Base-by-base conservation (phyloP, 2,888 invertebrate species). In the Dynastes hyllus region DNA sequence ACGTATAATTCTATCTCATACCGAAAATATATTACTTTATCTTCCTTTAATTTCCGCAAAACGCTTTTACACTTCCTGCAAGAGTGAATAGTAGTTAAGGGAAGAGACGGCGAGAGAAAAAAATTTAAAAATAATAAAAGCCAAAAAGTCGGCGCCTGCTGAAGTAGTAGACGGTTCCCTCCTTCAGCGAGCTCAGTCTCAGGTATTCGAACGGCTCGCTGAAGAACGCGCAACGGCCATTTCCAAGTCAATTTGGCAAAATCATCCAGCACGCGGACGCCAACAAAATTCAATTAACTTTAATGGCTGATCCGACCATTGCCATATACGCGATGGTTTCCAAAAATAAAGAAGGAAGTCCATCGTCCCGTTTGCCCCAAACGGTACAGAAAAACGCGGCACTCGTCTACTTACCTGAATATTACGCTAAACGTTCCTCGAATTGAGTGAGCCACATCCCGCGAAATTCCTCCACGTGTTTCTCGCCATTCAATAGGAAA, bases 201-300 rank as follows among this genome's bases (percentile, higher is more conserved):
- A 71, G 71, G 71, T 71, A 71, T 55, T 55, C 55, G 55, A 55
- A 71, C 71, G 71, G 37, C 66, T 66, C 53, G 55, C 71, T 55
- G 71, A 71, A 71, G 50, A 55, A 37, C 50, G 32, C 86, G 86
- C 84, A 87, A 85, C 86, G 88, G 88, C 88, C 88, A 89, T 89
- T 89, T 89, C 88, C 88, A 88, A 89, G 88, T 89, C 89, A 89
- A 89, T 89, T 89, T 88, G 88, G 88, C 87, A 88, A 87, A 86
- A n/a, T n/a, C 87, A 87, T 79, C 86, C 87, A 86, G 87, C 87
- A 87, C 87, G 88, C 87, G 87, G 88, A 87, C 88, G 87, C 87
- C 85, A 85, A 88, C 89, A 88, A 89, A 90, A 90, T 90, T 90
- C 90, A 90, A 90, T 90, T 90, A 90, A 90, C 89, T 90, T 90